Evolutionary conservation across 2,113 vertebrate species (phyloP).

Genomic region (Prochilodus magdalenae): DNA sequence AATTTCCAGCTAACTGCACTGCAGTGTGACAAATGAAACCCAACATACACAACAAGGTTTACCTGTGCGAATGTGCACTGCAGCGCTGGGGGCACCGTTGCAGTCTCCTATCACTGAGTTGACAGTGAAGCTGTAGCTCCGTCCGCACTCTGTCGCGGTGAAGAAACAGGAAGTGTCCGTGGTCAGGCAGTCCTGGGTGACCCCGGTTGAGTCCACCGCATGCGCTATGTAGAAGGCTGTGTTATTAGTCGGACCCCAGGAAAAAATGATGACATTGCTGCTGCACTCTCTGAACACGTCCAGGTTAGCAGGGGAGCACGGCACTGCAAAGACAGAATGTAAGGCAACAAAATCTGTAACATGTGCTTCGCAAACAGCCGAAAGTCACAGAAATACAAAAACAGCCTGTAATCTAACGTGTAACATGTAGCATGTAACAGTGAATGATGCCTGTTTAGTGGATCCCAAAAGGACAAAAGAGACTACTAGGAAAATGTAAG

Average conservation of each 20-base stretch:
- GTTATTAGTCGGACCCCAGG: slow-evolving; percentile 67
- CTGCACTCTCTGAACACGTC: slow-evolving; percentile 68
- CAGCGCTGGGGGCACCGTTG: slow-evolving; percentile 58
- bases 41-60: neutral
- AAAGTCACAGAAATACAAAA: no score
- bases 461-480: no score
- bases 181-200: slow-evolving; percentile 68
- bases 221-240: slow-evolving; percentile 66
- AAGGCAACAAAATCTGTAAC: no score
- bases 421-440: no score
- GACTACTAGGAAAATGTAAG: no score
- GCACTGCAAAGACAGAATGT: slow-evolving; percentile 60
- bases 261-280: slow-evolving; percentile 73
- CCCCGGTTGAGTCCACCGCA: slow-evolving; percentile 65
- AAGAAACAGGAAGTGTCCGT: slow-evolving; percentile 74
- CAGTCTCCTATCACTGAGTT: slow-evolving; percentile 56
- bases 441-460: no score
- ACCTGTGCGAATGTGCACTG: slow-evolving; percentile 73
- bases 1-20: no score
- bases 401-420: no score
- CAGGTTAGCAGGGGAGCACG: slow-evolving; percentile 72
- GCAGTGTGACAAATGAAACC: no score
- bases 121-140: slow-evolving; percentile 71
- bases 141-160: slow-evolving; percentile 72
- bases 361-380: no score